A percentile compares a stretch with the other conserved stretches of the same genome.
Conservation (phyloP, 2,113 vertebrate species). For the Tupaia tana region DNA sequence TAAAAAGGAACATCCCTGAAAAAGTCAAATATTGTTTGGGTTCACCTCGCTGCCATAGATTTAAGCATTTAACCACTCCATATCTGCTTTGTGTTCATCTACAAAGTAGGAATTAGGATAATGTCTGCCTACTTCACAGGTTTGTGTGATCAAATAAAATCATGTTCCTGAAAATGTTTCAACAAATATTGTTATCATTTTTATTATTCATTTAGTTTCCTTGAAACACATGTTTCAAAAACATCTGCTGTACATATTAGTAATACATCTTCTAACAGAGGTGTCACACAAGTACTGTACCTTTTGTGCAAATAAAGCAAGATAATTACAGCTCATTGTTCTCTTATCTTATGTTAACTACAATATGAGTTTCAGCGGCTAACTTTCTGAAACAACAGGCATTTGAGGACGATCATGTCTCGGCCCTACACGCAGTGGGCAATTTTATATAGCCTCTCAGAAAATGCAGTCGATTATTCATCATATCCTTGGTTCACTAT, state of each 20-base stretch:
- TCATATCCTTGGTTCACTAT: neutral
- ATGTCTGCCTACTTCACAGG: neutral
- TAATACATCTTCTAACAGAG: neutral
- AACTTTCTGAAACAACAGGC: neutral
- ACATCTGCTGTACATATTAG: neutral
- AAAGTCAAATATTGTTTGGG: neutral
- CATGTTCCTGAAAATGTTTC: neutral
- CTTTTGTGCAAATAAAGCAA: neutral
- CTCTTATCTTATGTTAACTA: neutral
- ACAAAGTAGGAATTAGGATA: neutral
- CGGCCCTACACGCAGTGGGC: neutral
- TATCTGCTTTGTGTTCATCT: neutral
- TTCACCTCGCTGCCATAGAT: neutral
- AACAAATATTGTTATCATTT: neutral
- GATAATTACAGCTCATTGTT: neutral
- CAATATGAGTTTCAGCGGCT: neutral
- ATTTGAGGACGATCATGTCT: neutral
- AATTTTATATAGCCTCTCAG: neutral
- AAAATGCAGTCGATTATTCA: neutral
- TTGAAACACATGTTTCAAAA: neutral
- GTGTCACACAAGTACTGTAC: neutral
- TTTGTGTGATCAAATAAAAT: neutral
- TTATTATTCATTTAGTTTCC: neutral
- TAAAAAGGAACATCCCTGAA: neutral
- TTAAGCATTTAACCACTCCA: neutral